Percentiles rank a stretch among this genome's conserved stretches.
These are phyloP conservation scores for Papilio gigon DNA, from an alignment of 2,888 invertebrate genomes.

Conservation along the genomic window DNA sequence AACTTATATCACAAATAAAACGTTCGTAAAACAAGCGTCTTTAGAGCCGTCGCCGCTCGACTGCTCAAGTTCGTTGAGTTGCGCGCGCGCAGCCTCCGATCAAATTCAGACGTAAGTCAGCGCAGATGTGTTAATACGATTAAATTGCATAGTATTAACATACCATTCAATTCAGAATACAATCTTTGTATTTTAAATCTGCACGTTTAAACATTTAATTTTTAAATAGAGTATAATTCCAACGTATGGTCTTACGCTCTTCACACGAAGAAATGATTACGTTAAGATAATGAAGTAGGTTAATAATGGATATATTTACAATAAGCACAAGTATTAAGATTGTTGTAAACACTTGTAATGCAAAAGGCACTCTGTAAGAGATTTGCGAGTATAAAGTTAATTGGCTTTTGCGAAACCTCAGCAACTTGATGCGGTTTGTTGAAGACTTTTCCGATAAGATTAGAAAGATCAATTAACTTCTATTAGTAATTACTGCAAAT, in stretches of 20 bases:
- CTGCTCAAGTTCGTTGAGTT: constrained; percentile 48
- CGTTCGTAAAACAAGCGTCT: constrained; percentile 52
- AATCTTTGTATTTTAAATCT: not conserved
- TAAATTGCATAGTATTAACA: constrained; percentile 29
- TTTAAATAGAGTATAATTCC: not conserved
- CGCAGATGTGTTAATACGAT: constrained; percentile 41
- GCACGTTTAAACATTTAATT: not conserved
- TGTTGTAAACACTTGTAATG: constrained; percentile 2
- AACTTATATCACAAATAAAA: constrained; percentile 35
- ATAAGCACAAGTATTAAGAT: not conserved
- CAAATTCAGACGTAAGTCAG: constrained; percentile 51
- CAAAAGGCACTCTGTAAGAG: not conserved
- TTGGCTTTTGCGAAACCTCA: constrained; percentile 22
- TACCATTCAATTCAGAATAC: constrained; percentile 3
- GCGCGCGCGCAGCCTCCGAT: constrained; percentile 57
- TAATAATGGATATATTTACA: constrained; percentile 20
- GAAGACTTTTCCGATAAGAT: constrained; percentile 23
- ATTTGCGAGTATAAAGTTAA: constrained; percentile 12
- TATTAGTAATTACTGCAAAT: constrained; percentile 16
- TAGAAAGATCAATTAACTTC: constrained; percentile 32
- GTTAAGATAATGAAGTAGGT: constrained; percentile 30
- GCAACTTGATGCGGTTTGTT: constrained; percentile 1
- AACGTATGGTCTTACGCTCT: not conserved
- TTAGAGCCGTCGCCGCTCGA: constrained; percentile 55
- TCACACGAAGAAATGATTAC: constrained; percentile 9